phyloP scores from a whole-genome alignment of 2,888 invertebrate genomes.

The Drosophila atripex region DNA sequence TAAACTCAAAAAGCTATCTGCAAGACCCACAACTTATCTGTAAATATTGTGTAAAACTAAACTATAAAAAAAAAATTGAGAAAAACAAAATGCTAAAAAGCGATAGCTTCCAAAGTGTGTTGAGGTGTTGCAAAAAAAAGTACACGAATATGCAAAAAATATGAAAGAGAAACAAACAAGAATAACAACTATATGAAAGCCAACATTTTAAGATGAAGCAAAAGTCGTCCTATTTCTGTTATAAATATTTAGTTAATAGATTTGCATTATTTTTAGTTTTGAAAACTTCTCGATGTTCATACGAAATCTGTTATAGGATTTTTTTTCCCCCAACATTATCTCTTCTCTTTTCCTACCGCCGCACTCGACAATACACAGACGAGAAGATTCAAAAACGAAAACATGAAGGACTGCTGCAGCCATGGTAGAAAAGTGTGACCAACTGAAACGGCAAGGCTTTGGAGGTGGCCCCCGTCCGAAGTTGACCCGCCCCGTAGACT shows the following conservation, averaged over 20 bases:
- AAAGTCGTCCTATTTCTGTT: constrained; percentile 73
- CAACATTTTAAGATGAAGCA: constrained; percentile 37
- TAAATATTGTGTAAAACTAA: constrained; percentile 68
- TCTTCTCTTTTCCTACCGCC: constrained; percentile 2
- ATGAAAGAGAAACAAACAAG: background rate
- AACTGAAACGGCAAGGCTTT: constrained; percentile 8
- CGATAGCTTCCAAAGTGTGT: constrained; percentile 16
- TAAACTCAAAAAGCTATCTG: constrained; percentile 37
- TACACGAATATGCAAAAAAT: background rate
- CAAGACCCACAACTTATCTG: constrained; percentile 41
- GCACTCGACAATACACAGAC: constrained; percentile 28
- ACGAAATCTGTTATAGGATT: constrained; percentile 80
- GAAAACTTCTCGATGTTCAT: constrained; percentile 44
- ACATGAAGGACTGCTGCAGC: constrained; percentile 34
- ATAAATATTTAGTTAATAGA: constrained; percentile 65
- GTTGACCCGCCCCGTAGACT: constrained; percentile 25
- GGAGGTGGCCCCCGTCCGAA: constrained; percentile 7
- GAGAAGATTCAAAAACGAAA: background rate
- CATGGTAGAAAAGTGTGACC: constrained; percentile 18
- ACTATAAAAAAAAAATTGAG: constrained; percentile 25
- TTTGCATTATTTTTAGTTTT: constrained; percentile 53
- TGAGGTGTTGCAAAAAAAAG: constrained; percentile 17
- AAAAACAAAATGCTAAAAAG: constrained; percentile 23
- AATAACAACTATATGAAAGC: constrained; percentile 13
- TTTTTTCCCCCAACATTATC: constrained; percentile 35